Percentiles rank a stretch among this genome's conserved stretches.
These are phyloP conservation scores for Smithornis capensis DNA, from an alignment of 2,113 vertebrate species.

Conservation along the genomic window DNA sequence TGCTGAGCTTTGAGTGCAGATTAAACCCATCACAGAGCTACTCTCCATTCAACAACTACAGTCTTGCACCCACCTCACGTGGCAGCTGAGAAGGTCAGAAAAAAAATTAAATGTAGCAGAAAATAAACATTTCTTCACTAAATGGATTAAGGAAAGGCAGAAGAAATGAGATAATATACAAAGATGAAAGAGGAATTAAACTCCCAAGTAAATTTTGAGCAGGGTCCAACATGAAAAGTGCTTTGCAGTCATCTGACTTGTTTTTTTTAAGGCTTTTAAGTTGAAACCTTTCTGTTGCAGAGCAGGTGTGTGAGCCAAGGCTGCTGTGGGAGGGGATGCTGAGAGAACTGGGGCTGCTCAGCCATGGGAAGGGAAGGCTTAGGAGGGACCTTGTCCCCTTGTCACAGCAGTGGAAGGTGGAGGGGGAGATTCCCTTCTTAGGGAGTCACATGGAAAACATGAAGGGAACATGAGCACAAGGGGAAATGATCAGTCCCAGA, in stretches of 20 bases:
- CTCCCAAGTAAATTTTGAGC: not conserved
- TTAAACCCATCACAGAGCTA: not conserved
- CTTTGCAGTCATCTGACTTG: not conserved
- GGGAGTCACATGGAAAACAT: not conserved
- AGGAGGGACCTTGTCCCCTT: not conserved
- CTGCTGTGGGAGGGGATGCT: not conserved
- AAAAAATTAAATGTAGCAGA: not conserved
- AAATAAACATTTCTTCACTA: not conserved
- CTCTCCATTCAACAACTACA: not conserved
- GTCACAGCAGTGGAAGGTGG: accelerated
- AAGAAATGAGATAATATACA: not conserved
- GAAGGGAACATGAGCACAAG: not conserved
- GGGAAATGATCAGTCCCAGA: not conserved
- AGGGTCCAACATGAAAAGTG: not conserved
- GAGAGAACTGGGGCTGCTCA: accelerated
- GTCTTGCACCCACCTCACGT: not conserved
- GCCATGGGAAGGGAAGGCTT: accelerated
- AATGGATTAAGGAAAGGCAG: not conserved
- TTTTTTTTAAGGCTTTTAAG: not conserved
- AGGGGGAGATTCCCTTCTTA: not conserved
- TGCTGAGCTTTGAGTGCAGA: not conserved
- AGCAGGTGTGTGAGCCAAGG: not conserved
- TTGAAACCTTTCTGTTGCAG: not conserved
- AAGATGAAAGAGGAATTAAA: not conserved
- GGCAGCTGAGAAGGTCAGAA: not conserved